phyloP scores from a whole-genome alignment of 2,888 invertebrate genomes.

The Cerastis rubricosa region DNA sequence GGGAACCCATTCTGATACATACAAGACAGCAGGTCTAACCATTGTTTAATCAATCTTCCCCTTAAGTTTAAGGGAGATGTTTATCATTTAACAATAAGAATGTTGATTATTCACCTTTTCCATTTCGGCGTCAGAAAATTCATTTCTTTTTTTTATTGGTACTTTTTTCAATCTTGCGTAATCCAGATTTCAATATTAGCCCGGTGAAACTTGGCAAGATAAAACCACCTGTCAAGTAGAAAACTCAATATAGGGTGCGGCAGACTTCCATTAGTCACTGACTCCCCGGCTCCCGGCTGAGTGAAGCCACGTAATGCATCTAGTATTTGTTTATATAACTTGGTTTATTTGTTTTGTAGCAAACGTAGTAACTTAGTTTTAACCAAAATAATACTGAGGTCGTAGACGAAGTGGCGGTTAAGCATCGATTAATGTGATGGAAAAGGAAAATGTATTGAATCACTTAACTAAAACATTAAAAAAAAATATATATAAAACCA shows the following conservation, averaged over 20 bases:
- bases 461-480: no score
- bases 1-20: no score
- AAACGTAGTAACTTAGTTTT: background rate
- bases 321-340: slow-evolving; percentile 46
- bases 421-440: background rate
- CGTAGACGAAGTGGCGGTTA: background rate
- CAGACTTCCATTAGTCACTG: slow-evolving; percentile 55
- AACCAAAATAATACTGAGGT: background rate
- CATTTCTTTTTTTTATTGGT: background rate
- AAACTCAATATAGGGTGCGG: slow-evolving; percentile 55
- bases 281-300: slow-evolving; percentile 39
- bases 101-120: background rate
- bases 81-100: no score
- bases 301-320: slow-evolving; percentile 44
- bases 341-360: slow-evolving; percentile 7
- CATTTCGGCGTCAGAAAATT: background rate
- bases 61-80: no score
- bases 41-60: no score
- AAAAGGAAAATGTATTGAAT: background rate
- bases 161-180: background rate
- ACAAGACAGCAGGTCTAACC: no score
- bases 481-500: no score
- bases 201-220: slow-evolving; percentile 19
- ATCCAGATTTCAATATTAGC: slow-evolving; percentile 13
- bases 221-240: slow-evolving; percentile 45